phyloP scores from a whole-genome alignment of 2,797 vertebrate species.

The Mus spretus region DNA sequence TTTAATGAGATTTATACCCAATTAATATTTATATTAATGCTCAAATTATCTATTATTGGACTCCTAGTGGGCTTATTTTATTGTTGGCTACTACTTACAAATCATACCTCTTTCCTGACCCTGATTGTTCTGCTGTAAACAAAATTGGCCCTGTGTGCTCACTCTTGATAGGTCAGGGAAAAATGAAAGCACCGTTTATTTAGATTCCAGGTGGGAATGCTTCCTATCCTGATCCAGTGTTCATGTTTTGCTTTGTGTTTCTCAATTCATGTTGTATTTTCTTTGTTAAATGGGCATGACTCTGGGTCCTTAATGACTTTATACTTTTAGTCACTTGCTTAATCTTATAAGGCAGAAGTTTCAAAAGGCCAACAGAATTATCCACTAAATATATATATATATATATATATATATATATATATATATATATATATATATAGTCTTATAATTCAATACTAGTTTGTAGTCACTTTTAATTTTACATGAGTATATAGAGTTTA shows the following conservation, averaged over 20 bases:
- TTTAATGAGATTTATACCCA: background rate
- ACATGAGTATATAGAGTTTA: background rate
- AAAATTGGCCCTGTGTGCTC: background rate
- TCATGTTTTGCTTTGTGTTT: background rate
- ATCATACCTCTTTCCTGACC: background rate
- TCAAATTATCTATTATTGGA: background rate
- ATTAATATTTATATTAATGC: background rate
- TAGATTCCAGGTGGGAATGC: background rate
- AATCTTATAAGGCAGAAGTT: background rate
- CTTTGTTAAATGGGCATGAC: background rate
- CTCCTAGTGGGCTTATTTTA: background rate
- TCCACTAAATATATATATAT: background rate
- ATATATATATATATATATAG: background rate
- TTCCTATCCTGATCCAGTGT: background rate
- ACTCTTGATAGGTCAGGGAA: background rate
- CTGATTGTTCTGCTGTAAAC: background rate
- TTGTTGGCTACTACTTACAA: background rate
- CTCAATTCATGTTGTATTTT: background rate
- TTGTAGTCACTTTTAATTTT: background rate
- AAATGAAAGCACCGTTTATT: background rate
- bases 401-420: background rate
- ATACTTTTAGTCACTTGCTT: background rate
- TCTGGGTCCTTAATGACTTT: background rate
- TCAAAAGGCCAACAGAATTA: background rate
- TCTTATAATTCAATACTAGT: background rate